Evolutionary conservation across 2,113 vertebrate genomes (phyloP).

Genomic region (Oryzias melastigma): DNA sequence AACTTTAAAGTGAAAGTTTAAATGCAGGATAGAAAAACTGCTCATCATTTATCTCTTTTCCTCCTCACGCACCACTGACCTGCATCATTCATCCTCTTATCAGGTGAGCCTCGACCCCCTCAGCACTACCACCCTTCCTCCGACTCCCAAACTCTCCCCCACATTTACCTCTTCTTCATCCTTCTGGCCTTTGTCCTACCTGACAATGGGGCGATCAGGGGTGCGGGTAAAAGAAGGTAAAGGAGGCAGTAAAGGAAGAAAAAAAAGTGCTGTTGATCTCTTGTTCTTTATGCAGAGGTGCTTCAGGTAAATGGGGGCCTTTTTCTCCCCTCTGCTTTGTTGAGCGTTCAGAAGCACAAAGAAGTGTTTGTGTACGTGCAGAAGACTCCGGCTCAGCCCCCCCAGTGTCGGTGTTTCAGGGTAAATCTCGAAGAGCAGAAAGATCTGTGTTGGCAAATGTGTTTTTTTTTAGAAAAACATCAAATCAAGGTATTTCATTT

Average conservation of each 20-base stretch:
- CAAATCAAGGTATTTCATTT: neutral
- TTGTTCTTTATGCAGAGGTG: constrained; percentile 65
- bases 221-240: constrained; percentile 30
- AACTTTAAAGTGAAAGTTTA: no score
- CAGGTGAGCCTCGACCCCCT: constrained; percentile 51
- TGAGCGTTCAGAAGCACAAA: constrained; percentile 47
- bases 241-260: constrained; percentile 52
- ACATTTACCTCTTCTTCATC: constrained; percentile 42
- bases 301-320: constrained; percentile 66
- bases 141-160: constrained; percentile 1
- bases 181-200: constrained; percentile 60
- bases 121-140: neutral
- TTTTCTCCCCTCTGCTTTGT: constrained; percentile 59
- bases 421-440: neutral
- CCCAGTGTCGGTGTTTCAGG: constrained; percentile 11
- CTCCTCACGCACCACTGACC: constrained; percentile 45
- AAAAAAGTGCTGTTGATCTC: constrained; percentile 60
- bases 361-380: constrained; percentile 35
- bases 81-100: constrained; percentile 70
- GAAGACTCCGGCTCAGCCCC: constrained; percentile 7
- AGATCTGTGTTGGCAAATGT: neutral
- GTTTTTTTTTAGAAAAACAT: neutral
- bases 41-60: constrained; percentile 22
- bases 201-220: constrained; percentile 64
- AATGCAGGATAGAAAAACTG: neutral